phyloP scores from a whole-genome alignment of 1,140 invertebrate species.

The Drosophila equinoxialis region DNA sequence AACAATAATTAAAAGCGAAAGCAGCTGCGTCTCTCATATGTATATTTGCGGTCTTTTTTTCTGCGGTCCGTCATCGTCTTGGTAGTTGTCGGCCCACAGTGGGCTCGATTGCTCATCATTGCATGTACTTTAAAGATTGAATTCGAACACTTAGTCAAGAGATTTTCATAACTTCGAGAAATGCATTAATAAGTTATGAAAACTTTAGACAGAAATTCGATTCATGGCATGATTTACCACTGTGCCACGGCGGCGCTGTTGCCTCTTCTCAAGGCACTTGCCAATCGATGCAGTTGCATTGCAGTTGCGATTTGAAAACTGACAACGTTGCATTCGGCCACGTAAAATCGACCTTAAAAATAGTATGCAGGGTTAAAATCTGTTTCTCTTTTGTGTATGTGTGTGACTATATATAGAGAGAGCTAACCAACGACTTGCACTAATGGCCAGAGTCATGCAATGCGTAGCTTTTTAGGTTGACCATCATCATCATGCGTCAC shows the following conservation, averaged over 20 bases:
- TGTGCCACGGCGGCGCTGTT: neutral
- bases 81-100: no score
- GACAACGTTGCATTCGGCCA: conserved; percentile 49
- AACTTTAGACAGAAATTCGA: no score
- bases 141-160: no score
- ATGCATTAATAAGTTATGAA: no score
- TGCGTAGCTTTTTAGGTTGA: conserved; percentile 39
- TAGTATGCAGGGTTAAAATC: conserved; percentile 33
- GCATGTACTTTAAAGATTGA: no score
- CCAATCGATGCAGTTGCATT: conserved; percentile 64
- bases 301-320: conserved; percentile 53
- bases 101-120: no score
- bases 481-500: conserved; percentile 51
- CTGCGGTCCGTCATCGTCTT: conserved; percentile 16
- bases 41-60: conserved; percentile 55
- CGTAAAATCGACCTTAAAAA: conserved; percentile 26
- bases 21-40: conserved; percentile 25
- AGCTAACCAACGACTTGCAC: conserved; percentile 65
- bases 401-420: conserved; percentile 34
- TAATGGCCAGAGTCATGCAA: conserved; percentile 69
- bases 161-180: no score
- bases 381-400: conserved; percentile 21
- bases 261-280: conserved; percentile 61
- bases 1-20: conserved; percentile 66
- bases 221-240: no score